phyloP scores from a whole-genome alignment of 2,888 invertebrate species.

The Neuroscelio doddi region DNA sequence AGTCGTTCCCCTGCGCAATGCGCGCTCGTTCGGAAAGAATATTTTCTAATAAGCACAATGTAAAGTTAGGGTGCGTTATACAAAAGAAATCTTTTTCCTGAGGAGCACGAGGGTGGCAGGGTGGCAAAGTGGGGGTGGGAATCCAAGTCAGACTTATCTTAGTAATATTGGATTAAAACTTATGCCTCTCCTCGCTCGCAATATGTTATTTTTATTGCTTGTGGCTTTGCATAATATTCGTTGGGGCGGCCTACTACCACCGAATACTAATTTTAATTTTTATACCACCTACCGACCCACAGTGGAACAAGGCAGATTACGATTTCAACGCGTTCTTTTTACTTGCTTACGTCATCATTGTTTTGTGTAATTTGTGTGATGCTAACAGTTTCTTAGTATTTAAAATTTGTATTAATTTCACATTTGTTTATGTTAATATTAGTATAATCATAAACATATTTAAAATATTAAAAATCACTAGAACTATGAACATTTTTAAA shows the following conservation, averaged over 20 bases:
- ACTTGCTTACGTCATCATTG: constrained; percentile 55
- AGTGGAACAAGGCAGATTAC: constrained; percentile 56
- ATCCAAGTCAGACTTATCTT: constrained; percentile 65
- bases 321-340: constrained; percentile 59
- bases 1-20: constrained; percentile 34
- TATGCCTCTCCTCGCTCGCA: constrained; percentile 69
- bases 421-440: too few relatives aligned
- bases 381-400: too few relatives aligned
- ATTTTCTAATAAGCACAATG: constrained; percentile 72
- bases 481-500: too few relatives aligned
- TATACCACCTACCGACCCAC: constrained; percentile 52
- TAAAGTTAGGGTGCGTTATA: constrained; percentile 68
- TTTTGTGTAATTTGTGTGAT: constrained; percentile 45
- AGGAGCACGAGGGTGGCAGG: constrained; percentile 22
- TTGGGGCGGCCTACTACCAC: constrained; percentile 46
- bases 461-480: too few relatives aligned
- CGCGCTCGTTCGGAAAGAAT: constrained; percentile 56
- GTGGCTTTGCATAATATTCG: constrained; percentile 72
- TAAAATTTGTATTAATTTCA: too few relatives aligned
- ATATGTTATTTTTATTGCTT: constrained; percentile 73
- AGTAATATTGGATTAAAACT: constrained; percentile 73
- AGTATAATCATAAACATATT: not conserved
- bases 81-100: constrained; percentile 69
- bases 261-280: constrained; percentile 71
- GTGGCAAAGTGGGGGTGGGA: constrained; percentile 23